phyloP scores from a whole-genome alignment of 2,888 invertebrate species.

The Chrysolina haemoptera region DNA sequence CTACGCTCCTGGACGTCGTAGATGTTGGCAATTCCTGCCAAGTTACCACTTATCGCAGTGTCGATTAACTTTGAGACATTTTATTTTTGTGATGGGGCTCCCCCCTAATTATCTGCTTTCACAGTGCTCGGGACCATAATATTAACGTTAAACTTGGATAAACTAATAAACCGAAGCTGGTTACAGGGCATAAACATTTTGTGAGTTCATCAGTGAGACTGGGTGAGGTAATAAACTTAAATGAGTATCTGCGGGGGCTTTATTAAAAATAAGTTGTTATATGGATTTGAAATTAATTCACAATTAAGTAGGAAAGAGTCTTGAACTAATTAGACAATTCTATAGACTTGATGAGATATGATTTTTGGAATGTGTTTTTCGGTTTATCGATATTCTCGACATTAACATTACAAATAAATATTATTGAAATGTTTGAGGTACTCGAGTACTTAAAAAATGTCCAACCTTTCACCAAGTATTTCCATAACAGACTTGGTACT shows the following conservation, averaged over 20 bases:
- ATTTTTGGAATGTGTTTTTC: no score
- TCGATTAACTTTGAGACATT: conserved; percentile 47
- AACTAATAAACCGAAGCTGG: conserved; percentile 57
- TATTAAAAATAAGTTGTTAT: neutral
- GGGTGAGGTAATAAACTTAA: neutral
- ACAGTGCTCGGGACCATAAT: conserved; percentile 51
- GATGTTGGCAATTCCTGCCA: conserved; percentile 36
- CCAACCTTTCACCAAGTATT: no score
- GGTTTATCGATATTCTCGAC: no score
- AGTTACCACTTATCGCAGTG: conserved; percentile 48
- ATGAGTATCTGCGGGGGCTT: neutral
- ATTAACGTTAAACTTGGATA: conserved; percentile 53
- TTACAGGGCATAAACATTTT: conserved; percentile 38
- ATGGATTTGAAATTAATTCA: no score
- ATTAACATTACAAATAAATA: no score
- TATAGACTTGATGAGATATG: no score
- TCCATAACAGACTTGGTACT: neutral
- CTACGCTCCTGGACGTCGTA: neutral
- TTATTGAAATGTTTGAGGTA: no score
- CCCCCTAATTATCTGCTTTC: conserved; percentile 55
- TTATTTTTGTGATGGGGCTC: conserved; percentile 57
- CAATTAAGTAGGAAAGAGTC: no score
- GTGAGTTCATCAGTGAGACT: neutral
- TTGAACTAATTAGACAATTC: no score
- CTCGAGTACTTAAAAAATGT: no score